Evolutionary conservation across 2,113 vertebrate genomes (phyloP), one percentile per base, ranked within the genome.

Genomic region (Brachyhypopomus gauderio): DNA sequence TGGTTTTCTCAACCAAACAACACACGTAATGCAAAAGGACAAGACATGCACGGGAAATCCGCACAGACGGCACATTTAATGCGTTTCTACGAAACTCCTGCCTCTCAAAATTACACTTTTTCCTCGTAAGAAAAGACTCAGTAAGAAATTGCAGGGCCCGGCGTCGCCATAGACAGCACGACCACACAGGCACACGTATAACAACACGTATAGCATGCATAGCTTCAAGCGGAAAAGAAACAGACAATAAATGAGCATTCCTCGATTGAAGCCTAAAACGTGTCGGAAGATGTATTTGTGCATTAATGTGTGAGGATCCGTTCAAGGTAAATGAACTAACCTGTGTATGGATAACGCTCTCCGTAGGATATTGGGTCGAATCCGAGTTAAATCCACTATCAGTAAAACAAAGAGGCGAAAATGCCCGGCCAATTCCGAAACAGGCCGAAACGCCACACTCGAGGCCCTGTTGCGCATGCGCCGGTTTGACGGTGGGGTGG

Each of bases 401-500:
- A 83, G 91, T 94, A 93, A 92, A 94, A 94, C 93, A 94, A 94
- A 94, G 93, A 94, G 93, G 92, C 93, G 93, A 94, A 94, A 92
- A 93, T 92, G 86, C 91, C 90, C 93, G 93, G 94, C 90, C 88
- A 88, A 88, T 91, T 89, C 91, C 93, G 91, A 92, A 92, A 94
- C 91, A 92, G 90, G 90, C 93, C 94, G 94, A 95, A 93, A 92
- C 90, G 89, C 86, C 89, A 52, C 45, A 52, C 45, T 52, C 45
- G 12, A 88, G 90, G 87, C 84, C 72, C 80, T 34, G 77, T 30
- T 72, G 90, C 90, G 93, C 93, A 93, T 93, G 92, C 91, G 93
- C 92, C 75, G 74, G 80, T 16, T 71, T 73, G 80, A 81, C 80
- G 80, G 76, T 76, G 73, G 87, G 30, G 80, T 36, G 79, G 77